A percentile compares a stretch with the other conserved stretches of the same genome.
Conservation (phyloP, 2,113 vertebrate genomes). For the Arothron firmamentum region DNA sequence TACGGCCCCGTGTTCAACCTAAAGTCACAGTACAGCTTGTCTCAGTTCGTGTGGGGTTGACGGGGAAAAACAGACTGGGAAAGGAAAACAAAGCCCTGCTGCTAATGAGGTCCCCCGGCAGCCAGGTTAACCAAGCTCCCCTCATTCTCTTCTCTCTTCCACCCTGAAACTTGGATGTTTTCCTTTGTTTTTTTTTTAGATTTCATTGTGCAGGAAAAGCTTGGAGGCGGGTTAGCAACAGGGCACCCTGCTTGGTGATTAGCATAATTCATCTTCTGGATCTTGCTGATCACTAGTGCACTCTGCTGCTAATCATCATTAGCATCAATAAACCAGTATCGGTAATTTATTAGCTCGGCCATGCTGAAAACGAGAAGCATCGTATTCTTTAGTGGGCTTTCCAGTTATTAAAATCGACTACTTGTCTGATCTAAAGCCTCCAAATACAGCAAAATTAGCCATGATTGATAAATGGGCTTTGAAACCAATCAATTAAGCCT, state of each 20-base stretch:
- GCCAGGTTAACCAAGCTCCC: slow-evolving; percentile 9
- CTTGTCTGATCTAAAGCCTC: slow-evolving; percentile 21
- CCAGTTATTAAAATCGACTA: slow-evolving; percentile 24
- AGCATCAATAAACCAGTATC: slow-evolving; percentile 1
- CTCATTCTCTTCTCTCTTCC: slow-evolving; percentile 25
- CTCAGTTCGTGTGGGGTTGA: too few species aligned
- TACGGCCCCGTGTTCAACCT: slow-evolving; percentile 24
- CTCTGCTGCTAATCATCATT: background rate
- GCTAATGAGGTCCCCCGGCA: slow-evolving; percentile 62
- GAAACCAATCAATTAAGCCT: too few species aligned
- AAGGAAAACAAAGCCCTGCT: slow-evolving; percentile 19
- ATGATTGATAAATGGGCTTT: too few species aligned
- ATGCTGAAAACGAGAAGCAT: too few species aligned
- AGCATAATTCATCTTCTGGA: background rate
- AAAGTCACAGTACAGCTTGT: slow-evolving; percentile 19
- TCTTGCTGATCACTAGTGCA: background rate
- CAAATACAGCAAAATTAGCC: too few species aligned
- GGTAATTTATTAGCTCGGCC: too few species aligned
- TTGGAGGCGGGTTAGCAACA: slow-evolving; percentile 2
- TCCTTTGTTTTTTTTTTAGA: slow-evolving; percentile 11
- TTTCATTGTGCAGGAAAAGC: slow-evolving; percentile 3
- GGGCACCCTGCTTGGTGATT: background rate
- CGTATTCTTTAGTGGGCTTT: background rate
- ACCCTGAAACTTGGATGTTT: slow-evolving; percentile 16
- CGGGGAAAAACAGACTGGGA: slow-evolving; percentile 1